Evolutionary conservation across 2,113 vertebrate species (phyloP), one percentile per base, ranked within the genome.

Genomic region (Crypturellus undulatus): DNA sequence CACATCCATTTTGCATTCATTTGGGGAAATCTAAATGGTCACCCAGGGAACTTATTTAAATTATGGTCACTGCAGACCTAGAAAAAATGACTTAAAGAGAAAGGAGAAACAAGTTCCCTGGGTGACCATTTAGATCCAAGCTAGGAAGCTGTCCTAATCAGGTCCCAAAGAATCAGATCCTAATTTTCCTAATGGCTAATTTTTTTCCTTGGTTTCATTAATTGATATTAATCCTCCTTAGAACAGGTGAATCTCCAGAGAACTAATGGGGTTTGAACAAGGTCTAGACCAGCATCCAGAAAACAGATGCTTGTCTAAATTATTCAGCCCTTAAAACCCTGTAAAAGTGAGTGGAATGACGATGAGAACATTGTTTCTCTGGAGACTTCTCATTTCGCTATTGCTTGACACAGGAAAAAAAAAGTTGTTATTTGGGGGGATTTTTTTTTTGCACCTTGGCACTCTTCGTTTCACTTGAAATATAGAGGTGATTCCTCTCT

Each of bases 151-250:
- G 24, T 21, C 24, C 65, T 91, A 84, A 40, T 28, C 83, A 59
- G 34, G 38, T 63, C 65, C 28, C 88, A 38, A 89, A 54, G 14
- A 95, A 71, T 87, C 47, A n/a, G 30, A 7, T 58, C 17, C 43
- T 72, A 26, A 79, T 89, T 93, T 79, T 87, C 60, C 20, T 87
- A 92, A 76, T 58, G 47, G 30, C 65, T 82, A 1, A 75, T 68
- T 82, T 87, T 87, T 77, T 84, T 12, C 3, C 28, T 82, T 82
- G 9, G 71, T 94, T 81, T 93, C 28, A 62, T 78, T 94, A 51
- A 16, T 84, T 83, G 45, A 7, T 47, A 43, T 62, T 89, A 83
- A 71, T 28, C 28, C 6, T 89, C 5, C 3, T 10, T 56, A 68
- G 62, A 40, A 78, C 22, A 71, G 42, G 71, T 58, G 13, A 59